Conservation (phyloP, 92 coral and sea anemone species). For the Isaurus tuberculatus region DNA sequence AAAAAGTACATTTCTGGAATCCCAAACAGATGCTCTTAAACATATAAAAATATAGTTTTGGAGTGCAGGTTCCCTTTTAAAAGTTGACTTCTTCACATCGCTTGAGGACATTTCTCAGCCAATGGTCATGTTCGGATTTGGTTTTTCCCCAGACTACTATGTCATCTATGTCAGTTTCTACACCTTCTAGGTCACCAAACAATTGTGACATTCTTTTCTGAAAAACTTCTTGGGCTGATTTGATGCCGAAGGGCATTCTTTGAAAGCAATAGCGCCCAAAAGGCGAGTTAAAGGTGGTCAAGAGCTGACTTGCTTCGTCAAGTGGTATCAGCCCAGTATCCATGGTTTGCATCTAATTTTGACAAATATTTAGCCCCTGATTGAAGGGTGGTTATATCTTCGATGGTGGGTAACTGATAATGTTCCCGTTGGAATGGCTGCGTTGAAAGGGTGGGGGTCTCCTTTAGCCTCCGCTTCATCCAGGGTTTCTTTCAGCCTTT, state of each 20-base stretch:
- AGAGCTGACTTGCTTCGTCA: conserved; percentile 38
- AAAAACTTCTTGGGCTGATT: conserved; percentile 51
- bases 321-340: conserved; percentile 43
- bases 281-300: conserved; percentile 6
- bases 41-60: no score
- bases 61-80: no score
- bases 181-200: conserved; percentile 52
- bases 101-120: no score
- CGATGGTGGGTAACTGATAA: conserved; percentile 40
- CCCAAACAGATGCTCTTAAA: no score
- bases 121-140: no score
- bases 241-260: conserved; percentile 55
- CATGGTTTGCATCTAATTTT: conserved; percentile 16
- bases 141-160: no score
- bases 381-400: conserved; percentile 1
- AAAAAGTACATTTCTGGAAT: no score
- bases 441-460: conserved; percentile 11
- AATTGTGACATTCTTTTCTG: conserved; percentile 49
- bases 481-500: conserved; percentile 29
- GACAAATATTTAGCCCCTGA: conserved; percentile 27
- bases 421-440: conserved; percentile 40
- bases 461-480: conserved; percentile 59
- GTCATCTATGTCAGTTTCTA: conserved; percentile 44
- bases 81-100: no score
- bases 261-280: conserved; percentile 46